Evolutionary conservation across 2,113 vertebrate genomes (phyloP).

Genomic region (Eurystomus gularis): DNA sequence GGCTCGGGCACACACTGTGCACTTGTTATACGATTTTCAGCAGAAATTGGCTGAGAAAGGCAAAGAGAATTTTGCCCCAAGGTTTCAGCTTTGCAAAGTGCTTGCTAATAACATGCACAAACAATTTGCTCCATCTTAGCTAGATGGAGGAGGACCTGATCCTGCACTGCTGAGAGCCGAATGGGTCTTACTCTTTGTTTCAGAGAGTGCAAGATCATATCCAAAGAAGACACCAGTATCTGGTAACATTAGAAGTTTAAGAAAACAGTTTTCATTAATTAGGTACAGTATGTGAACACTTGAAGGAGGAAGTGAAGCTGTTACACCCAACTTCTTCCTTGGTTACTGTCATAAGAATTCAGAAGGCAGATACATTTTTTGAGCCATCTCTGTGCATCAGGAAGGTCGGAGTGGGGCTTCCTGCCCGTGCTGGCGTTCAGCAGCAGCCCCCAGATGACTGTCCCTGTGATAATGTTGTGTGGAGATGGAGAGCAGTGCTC

Average conservation of each 20-base stretch:
- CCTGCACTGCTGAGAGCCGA: neutral
- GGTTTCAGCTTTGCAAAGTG: neutral
- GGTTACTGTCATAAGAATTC: neutral
- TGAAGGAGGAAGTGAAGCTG: neutral
- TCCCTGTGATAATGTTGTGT: neutral
- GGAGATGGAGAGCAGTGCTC: neutral
- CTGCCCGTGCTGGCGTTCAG: neutral
- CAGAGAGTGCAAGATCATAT: neutral
- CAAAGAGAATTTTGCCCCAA: neutral
- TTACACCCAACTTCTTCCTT: neutral
- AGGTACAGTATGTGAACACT: accelerated
- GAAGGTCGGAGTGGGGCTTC: neutral
- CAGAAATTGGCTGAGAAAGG: neutral
- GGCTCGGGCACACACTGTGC: neutral
- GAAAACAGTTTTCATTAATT: neutral
- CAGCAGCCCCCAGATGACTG: neutral
- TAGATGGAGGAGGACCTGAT: neutral
- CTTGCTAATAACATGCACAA: neutral
- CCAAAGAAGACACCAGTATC: neutral
- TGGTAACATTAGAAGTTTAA: neutral
- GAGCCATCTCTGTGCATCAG: neutral
- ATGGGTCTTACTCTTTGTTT: neutral
- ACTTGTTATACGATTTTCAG: neutral
- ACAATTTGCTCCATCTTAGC: neutral
- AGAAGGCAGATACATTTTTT: neutral